Evolutionary conservation across 1,140 invertebrate species (phyloP).

Genomic region (Alviniconcha marisindica): DNA sequence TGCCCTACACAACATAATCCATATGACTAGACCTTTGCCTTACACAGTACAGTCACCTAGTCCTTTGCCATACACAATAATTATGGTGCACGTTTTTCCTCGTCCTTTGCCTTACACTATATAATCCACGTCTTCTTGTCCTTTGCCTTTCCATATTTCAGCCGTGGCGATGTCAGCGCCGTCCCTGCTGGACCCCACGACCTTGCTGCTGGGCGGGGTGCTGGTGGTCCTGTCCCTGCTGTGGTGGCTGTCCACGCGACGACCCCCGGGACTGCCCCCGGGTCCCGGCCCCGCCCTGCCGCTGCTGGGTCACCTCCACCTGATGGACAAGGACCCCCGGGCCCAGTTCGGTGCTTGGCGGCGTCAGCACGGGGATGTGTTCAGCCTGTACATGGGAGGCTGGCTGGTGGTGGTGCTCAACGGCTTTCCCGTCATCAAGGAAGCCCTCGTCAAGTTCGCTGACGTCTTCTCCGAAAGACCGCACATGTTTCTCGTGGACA

Average conservation of each 20-base stretch:
- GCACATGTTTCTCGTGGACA: constrained; percentile 33
- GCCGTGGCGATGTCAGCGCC: no score
- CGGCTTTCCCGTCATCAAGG: constrained; percentile 47
- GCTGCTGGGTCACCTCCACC: constrained; percentile 48
- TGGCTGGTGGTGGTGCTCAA: constrained; percentile 42
- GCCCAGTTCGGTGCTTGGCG: constrained; percentile 29
- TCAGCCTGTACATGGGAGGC: constrained; percentile 44
- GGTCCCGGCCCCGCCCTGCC: constrained; percentile 38
- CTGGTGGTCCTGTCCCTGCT: not conserved
- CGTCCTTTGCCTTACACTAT: no score
- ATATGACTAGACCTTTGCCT: no score
- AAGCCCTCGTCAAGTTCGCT: constrained; percentile 47
- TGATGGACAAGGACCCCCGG: constrained; percentile 39
- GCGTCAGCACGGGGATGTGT: constrained; percentile 53
- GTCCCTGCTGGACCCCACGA: not conserved
- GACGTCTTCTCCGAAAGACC: constrained; percentile 49
- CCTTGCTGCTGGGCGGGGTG: not conserved
- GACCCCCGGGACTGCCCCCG: constrained; percentile 28
- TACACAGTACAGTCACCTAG: no score
- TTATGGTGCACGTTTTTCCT: no score
- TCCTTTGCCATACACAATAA: no score
- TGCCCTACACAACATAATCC: no score
- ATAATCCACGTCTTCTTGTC: no score
- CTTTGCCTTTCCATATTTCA: no score
- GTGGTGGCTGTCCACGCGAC: constrained; percentile 29